phyloP scores from a whole-genome alignment of 2,797 vertebrate species.

The Onychomys leucogaster region DNA sequence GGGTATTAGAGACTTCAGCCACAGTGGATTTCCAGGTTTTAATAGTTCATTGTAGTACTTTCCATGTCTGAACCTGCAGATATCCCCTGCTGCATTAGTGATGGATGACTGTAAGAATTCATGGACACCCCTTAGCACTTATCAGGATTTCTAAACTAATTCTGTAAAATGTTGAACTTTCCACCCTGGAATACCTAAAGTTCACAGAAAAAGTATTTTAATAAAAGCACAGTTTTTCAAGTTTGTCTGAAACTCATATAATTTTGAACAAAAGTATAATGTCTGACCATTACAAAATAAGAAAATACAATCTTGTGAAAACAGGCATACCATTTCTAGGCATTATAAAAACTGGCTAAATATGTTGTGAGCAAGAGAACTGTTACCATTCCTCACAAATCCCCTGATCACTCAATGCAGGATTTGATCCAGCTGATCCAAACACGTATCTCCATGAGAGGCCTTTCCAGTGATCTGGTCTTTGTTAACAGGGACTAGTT shows the following conservation, averaged over 20 bases:
- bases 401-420: conserved; percentile 31
- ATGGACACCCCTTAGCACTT: not conserved
- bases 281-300: conserved; percentile 88
- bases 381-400: conserved; percentile 57
- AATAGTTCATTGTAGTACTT: not conserved
- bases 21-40: conserved; percentile 11
- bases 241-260: conserved; percentile 89
- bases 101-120: not conserved
- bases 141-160: conserved; percentile 14
- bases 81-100: not conserved
- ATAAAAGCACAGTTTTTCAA: conserved; percentile 91
- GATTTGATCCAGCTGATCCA: not conserved
- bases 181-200: conserved; percentile 81
- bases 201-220: conserved; percentile 86
- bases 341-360: conserved; percentile 86
- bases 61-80: conserved; percentile 5
- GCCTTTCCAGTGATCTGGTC: not conserved
- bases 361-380: conserved; percentile 70
- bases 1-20: not conserved
- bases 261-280: conserved; percentile 88
- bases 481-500: not conserved
- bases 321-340: conserved; percentile 83
- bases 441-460: not conserved
- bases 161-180: not conserved
- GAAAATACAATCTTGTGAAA: conserved; percentile 88